phyloP scores from a whole-genome alignment of 2,113 vertebrate genomes.

The Antennarius striatus region DNA sequence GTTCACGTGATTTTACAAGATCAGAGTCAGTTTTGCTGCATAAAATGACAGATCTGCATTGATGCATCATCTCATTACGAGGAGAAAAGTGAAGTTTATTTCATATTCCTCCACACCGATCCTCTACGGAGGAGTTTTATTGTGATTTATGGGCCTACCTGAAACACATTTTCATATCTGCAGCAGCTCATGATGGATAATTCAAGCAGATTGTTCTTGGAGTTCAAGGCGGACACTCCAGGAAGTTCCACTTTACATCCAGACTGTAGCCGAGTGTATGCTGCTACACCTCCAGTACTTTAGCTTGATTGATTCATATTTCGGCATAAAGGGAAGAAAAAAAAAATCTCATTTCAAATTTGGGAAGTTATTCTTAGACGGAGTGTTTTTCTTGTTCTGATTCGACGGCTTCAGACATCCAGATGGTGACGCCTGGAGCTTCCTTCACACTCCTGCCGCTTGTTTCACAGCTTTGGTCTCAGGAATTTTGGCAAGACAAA shows the following conservation, averaged over 20 bases:
- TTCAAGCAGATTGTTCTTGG: background rate
- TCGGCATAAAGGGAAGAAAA: background rate
- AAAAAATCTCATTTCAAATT: background rate
- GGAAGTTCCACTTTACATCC: background rate
- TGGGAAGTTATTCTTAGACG: constrained; percentile 15
- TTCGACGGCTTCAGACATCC: constrained; percentile 37
- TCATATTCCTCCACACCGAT: constrained; percentile 8
- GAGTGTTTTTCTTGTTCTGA: constrained; percentile 3
- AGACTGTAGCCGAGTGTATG: constrained; percentile 2
- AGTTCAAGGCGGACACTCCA: background rate
- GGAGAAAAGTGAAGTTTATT: background rate
- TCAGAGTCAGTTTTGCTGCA: background rate
- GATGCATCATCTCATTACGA: background rate
- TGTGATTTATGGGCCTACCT: background rate
- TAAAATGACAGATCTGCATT: background rate
- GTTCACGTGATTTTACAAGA: too few species aligned
- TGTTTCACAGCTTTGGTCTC: constrained; percentile 17
- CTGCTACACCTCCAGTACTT: background rate
- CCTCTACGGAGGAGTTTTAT: background rate
- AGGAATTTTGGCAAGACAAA: constrained; percentile 59
- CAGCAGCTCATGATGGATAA: background rate
- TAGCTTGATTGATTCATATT: constrained; percentile 1
- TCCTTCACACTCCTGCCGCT: constrained; percentile 13
- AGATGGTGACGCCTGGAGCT: constrained; percentile 44
- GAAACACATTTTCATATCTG: background rate